Conservation (phyloP, 2,888 invertebrate species). For the Agrochola macilenta region DNA sequence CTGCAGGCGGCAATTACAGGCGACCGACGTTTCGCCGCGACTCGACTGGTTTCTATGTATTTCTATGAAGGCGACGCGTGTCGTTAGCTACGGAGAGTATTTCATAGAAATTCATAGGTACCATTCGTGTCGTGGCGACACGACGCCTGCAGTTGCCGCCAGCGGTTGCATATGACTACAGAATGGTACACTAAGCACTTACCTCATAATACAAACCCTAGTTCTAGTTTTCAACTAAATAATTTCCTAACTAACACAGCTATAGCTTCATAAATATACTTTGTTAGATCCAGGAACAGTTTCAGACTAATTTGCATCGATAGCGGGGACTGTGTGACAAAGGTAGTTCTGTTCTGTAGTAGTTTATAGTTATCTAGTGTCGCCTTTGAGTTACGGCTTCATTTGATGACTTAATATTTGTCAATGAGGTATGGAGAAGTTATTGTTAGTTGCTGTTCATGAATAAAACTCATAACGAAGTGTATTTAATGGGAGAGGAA, state of each 20-base stretch:
- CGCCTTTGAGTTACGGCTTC: conserved; percentile 44
- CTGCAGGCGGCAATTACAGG: too few species aligned
- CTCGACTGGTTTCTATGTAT: too few species aligned
- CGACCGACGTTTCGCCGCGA: too few species aligned
- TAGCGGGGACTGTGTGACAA: conserved; percentile 38
- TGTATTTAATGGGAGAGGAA: not conserved
- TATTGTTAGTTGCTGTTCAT: conserved; percentile 7
- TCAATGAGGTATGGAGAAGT: not conserved
- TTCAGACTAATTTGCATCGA: conserved; percentile 62
- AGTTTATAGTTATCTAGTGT: conserved; percentile 46
- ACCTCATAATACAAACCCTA: conserved; percentile 11
- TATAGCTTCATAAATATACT: conserved; percentile 35
- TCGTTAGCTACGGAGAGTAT: too few species aligned
- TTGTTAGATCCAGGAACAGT: conserved; percentile 48
- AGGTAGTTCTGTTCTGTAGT: conserved; percentile 35
- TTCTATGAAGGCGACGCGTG: too few species aligned
- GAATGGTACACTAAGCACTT: not conserved
- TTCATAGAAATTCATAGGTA: too few species aligned
- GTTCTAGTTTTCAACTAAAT: conserved; percentile 26
- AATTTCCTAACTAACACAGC: conserved; percentile 22
- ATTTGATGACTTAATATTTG: conserved; percentile 39
- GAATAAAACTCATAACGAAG: not conserved
- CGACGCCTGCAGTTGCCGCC: too few species aligned
- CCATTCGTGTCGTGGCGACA: too few species aligned
- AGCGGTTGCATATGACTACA: too few species aligned